Evolutionary conservation across 2,113 vertebrate genomes (phyloP).

Genomic region (Etia nguti): DNA sequence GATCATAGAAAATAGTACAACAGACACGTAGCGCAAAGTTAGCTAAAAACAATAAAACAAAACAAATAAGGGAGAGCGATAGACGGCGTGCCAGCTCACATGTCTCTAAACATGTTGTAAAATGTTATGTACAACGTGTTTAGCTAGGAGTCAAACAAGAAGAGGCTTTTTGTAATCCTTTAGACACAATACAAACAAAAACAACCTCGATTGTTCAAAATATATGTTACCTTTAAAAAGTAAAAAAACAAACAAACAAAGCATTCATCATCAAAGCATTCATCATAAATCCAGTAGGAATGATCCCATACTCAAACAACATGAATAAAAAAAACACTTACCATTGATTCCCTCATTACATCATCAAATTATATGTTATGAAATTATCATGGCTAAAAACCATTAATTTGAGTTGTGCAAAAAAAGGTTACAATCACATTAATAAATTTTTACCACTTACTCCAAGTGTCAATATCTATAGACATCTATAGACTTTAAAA

Average conservation of each 20-base stretch:
- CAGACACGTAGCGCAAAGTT: too few relatives aligned
- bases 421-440: too few relatives aligned
- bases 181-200: accelerated
- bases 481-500: too few relatives aligned
- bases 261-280: accelerated
- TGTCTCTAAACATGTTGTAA: not conserved
- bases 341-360: too few relatives aligned
- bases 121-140: accelerated
- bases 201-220: accelerated
- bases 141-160: accelerated
- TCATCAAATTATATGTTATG: accelerated
- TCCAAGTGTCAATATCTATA: too few relatives aligned
- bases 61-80: too few relatives aligned
- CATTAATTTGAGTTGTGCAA: accelerated
- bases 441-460: too few relatives aligned
- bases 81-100: accelerated
- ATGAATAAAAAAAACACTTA: not conserved
- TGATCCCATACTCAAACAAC: not conserved
- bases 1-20: too few relatives aligned
- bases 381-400: not conserved
- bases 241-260: not conserved
- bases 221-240: accelerated
- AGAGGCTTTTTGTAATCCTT: not conserved
- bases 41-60: too few relatives aligned
- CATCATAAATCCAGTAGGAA: not conserved